Base-by-base conservation (phyloP, 2,888 invertebrate genomes). In the Ophonus ardosiacus region DNA sequence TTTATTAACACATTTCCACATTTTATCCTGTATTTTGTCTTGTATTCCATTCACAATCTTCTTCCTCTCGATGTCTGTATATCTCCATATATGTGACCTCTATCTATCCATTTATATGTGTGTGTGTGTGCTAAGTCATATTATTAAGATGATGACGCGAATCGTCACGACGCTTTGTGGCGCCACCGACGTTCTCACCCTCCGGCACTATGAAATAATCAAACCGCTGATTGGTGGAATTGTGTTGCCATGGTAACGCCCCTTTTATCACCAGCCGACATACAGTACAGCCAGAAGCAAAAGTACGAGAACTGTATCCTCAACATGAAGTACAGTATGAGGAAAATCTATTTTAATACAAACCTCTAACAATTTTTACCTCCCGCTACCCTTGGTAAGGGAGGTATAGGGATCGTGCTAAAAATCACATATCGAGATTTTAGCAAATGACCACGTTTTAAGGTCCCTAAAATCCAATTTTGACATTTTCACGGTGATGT, bases 201-300 rank as follows among this genome's bases (percentile, higher is more conserved):
- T 74, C 43, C 43, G 43, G 57, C 88, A 88, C 90, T 89, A 89
- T 88, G 89, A 89, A 89, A 90, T 90, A 90, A 90, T 90, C 90
- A 89, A 90, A 90, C 89, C 90, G 90, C 90, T 89, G 90, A 91
- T 91, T 91, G 91, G 91, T 89, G 90, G 91, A 90, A 89, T 90
- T 88, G 88, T 88, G 91, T 91, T 89, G 88, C 90, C 90, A 91
- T 91, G 88, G 91, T 88, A 90, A 91, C 91, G 91, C 91, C 91
- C 84, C 90, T 43, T 31, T 89, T 89, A 89, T 89, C 43, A 51
- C 43, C 43, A 51, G 43, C 43, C 43, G 43, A 51, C 43, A 51
- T 51, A 51, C 43, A 51, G 43, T 51, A 51, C 43, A 51, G 13
- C 10, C 43, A 8, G 43, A 1, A 51, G 43, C 10, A 51, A 51